phyloP scores from a whole-genome alignment of 30 jellyfish, hydroid and myxozoan genomes.

The Turritopsis dohrnii region DNA sequence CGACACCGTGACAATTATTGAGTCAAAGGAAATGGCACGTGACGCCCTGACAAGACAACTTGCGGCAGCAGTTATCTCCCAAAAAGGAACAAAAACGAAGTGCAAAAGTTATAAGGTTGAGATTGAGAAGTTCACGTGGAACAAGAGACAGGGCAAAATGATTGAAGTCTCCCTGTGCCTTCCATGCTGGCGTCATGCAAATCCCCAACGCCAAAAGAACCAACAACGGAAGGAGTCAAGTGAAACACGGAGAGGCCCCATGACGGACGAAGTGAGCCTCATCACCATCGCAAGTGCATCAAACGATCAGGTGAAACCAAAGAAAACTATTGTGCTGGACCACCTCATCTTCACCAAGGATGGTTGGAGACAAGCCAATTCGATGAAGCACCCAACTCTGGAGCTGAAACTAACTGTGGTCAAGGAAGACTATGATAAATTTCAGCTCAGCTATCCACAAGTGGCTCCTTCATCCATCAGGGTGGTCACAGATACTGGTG shows the following conservation, averaged over 20 bases:
- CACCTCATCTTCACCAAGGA: neutral
- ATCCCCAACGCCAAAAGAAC: neutral
- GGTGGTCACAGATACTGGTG: slow-evolving; percentile 21
- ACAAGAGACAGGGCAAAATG: neutral
- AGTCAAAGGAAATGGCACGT: no score
- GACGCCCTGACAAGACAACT: no score
- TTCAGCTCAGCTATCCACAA: neutral
- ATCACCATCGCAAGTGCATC: neutral
- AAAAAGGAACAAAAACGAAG: no score
- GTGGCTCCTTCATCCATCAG: neutral
- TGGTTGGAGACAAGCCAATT: neutral
- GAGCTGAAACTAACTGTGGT: neutral
- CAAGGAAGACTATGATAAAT: neutral
- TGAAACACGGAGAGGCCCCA: neutral
- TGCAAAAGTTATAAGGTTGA: neutral
- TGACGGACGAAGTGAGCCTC: neutral
- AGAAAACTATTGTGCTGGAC: no score
- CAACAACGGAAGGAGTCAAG: neutral
- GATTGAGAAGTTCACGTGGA: neutral
- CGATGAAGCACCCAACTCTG: neutral
- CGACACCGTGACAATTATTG: no score
- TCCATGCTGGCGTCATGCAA: neutral
- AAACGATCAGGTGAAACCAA: no score
- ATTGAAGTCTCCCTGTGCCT: neutral
- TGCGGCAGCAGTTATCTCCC: no score